Evolutionary conservation across 1,140 invertebrate genomes (phyloP).

Genomic region (Doryteuthis pealeii): DNA sequence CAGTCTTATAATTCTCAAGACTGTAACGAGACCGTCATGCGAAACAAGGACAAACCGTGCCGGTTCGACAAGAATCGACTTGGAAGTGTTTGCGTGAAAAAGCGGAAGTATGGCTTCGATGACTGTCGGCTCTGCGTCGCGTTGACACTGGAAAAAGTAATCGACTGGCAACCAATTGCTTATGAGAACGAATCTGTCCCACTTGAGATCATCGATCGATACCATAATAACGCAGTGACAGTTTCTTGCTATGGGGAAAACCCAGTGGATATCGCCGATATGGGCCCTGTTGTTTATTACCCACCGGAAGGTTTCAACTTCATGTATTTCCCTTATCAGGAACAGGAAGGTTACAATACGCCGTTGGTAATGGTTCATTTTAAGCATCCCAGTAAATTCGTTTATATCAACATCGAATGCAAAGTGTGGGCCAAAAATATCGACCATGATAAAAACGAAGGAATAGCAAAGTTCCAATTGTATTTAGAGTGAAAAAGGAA

Average conservation of each 20-base stretch:
- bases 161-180: slow-evolving; percentile 34
- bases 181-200: slow-evolving; percentile 27
- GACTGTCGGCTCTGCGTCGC: too few relatives aligned
- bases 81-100: too few relatives aligned
- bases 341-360: slow-evolving; percentile 79
- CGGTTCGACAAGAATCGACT: too few relatives aligned
- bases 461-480: too few relatives aligned
- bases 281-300: slow-evolving; percentile 78
- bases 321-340: slow-evolving; percentile 79
- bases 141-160: slow-evolving; percentile 17
- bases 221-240: slow-evolving; percentile 21
- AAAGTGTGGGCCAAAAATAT: slow-evolving; percentile 95
- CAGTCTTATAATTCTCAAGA: too few relatives aligned
- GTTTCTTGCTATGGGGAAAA: slow-evolving; percentile 35
- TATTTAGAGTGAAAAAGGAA: too few relatives aligned
- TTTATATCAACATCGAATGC: slow-evolving; percentile 75
- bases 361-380: slow-evolving; percentile 86
- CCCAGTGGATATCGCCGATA: slow-evolving; percentile 82
- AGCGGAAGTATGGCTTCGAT: too few relatives aligned
- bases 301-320: slow-evolving; percentile 72
- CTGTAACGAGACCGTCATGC: too few relatives aligned
- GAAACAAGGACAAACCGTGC: too few relatives aligned
- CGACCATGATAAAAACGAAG: slow-evolving; percentile 67
- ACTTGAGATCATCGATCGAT: slow-evolving; percentile 17
- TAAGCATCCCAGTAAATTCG: slow-evolving; percentile 76